These are phyloP conservation scores for Diprion similis DNA, from an alignment of 1,140 invertebrate species.

Conservation along the genomic window DNA sequence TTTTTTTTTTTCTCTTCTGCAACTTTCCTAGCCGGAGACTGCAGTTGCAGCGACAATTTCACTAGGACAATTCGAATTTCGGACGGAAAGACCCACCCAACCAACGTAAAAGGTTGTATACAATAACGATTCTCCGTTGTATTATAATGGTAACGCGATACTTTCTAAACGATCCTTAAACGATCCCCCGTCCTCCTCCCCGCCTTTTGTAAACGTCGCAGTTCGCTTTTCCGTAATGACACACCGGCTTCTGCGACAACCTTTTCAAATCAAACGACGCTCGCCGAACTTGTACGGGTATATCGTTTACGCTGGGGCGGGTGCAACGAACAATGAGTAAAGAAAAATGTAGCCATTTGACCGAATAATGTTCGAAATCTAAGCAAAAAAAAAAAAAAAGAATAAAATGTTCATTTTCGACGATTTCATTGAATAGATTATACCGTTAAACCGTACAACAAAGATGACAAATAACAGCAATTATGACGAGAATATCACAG, in stretches of 20 bases:
- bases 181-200: neutral
- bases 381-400: too few species aligned
- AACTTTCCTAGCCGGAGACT: slow-evolving; percentile 17
- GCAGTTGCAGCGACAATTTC: slow-evolving; percentile 9
- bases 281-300: neutral
- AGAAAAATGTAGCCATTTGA: too few species aligned
- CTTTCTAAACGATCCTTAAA: neutral
- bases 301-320: neutral
- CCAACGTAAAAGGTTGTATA: neutral
- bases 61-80: too few species aligned
- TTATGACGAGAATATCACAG: too few species aligned
- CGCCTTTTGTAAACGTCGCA: too few species aligned
- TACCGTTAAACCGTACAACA: too few species aligned
- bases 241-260: neutral
- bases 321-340: too few species aligned
- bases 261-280: too few species aligned
- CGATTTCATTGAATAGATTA: too few species aligned
- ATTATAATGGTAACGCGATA: neutral
- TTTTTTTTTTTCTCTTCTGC: slow-evolving; percentile 12
- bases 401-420: too few species aligned
- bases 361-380: too few species aligned
- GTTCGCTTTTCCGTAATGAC: neutral
- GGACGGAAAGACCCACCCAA: neutral
- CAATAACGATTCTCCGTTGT: neutral
- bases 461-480: too few species aligned